Evolutionary conservation across 1,140 invertebrate genomes (phyloP).

Genomic region (Drosophila rhopaloa): DNA sequence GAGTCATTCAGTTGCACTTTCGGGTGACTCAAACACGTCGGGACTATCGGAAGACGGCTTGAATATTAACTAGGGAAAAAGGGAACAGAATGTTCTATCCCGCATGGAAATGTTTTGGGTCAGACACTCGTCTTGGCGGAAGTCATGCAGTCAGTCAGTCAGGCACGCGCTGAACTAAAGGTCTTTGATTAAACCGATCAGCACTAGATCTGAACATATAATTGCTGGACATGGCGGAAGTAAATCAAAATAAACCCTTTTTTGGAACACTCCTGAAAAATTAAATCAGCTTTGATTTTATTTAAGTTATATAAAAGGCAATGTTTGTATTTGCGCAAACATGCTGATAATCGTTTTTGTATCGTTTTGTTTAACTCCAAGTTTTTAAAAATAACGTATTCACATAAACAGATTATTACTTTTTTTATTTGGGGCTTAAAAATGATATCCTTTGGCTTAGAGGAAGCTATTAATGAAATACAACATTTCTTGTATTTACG

Average conservation of each 20-base stretch:
- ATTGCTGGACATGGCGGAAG: neutral
- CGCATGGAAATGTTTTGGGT: constrained; percentile 30
- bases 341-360: no score
- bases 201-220: constrained; percentile 18
- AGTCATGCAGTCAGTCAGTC: constrained; percentile 59
- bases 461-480: no score
- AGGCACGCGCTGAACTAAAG: constrained; percentile 51
- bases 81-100: constrained; percentile 11
- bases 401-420: no score
- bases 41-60: constrained; percentile 56
- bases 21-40: constrained; percentile 73
- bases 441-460: no score
- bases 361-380: no score
- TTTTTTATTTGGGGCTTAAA: no score
- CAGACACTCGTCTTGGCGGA: constrained; percentile 48
- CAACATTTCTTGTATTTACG: no score
- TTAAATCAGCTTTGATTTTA: no score
- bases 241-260: neutral
- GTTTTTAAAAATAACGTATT: no score
- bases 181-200: constrained; percentile 59
- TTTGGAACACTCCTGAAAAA: neutral
- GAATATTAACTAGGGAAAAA: constrained; percentile 72
- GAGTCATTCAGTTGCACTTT: constrained; percentile 48
- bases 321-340: no score
- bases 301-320: no score